A percentile compares a stretch with the other conserved stretches of the same genome.
Evolutionary conservation across 2,888 invertebrate genomes (phyloP).

Genomic region (Himalopsyche tibetana): DNA sequence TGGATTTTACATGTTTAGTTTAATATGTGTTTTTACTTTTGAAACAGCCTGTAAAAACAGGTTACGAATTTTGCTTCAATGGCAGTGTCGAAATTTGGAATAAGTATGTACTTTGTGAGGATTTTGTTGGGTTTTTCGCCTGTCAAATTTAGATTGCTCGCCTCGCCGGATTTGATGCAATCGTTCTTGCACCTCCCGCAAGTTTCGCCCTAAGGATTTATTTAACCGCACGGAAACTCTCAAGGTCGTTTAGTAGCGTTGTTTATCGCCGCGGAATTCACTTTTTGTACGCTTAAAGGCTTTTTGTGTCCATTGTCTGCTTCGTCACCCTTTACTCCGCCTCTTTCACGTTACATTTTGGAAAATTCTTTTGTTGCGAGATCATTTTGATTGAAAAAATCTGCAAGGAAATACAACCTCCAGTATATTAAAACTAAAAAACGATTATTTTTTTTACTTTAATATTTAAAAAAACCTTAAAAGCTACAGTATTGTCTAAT

Average conservation of each 20-base stretch:
- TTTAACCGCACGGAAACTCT: conserved; percentile 25
- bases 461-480: too few species aligned
- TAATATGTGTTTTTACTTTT: background rate
- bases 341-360: background rate
- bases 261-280: conserved; percentile 47
- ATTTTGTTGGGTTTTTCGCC: conserved; percentile 19
- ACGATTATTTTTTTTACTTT: too few species aligned
- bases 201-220: conserved; percentile 22
- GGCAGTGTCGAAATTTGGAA: conserved; percentile 6
- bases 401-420: background rate
- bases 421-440: too few species aligned
- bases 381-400: conserved; percentile 13
- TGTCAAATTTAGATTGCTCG: conserved; percentile 38
- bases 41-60: background rate
- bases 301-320: conserved; percentile 23
- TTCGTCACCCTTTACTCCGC: conserved; percentile 27
- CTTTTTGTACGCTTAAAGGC: conserved; percentile 27
- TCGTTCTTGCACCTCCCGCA: conserved; percentile 45
- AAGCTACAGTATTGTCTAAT: too few species aligned
- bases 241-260: background rate
- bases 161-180: conserved; percentile 35
- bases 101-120: background rate
- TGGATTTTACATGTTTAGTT: too few species aligned
- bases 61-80: background rate
- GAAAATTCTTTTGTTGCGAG: conserved; percentile 36